A percentile compares a stretch with the other conserved stretches of the same genome.
These are phyloP conservation scores for Pedionomus torquatus DNA, from an alignment of 2,113 vertebrate species.

Conservation along the genomic window DNA sequence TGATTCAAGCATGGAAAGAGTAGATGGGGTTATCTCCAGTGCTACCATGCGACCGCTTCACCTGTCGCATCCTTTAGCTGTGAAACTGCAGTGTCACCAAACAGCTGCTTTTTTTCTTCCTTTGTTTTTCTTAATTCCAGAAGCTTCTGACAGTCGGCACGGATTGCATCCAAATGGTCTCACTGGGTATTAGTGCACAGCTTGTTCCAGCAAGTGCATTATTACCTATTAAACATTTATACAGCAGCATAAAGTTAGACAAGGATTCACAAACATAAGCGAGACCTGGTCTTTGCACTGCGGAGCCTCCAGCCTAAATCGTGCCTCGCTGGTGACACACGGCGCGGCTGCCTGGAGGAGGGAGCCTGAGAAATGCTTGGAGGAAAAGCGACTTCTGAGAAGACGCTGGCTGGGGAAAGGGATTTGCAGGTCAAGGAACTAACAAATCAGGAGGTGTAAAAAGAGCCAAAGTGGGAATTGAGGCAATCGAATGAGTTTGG, in stretches of 20 bases:
- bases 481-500: neutral
- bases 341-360: neutral
- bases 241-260: slow-evolving; percentile 11
- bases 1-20: neutral
- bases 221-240: slow-evolving; percentile 68
- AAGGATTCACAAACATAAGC: slow-evolving; percentile 23
- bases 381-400: neutral
- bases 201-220: slow-evolving; percentile 64
- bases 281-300: neutral
- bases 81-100: slow-evolving; percentile 30
- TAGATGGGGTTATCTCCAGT: neutral
- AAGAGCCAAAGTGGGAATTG: neutral
- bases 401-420: neutral
- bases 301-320: neutral
- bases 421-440: neutral
- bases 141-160: slow-evolving; percentile 41
- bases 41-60: rapidly evolving
- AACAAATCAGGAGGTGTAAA: neutral
- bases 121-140: neutral
- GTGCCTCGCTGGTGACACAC: neutral
- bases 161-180: slow-evolving; percentile 1
- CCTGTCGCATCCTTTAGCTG: neutral
- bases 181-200: neutral
- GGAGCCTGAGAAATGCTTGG: neutral
- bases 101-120: neutral